Conservation (phyloP, 2,797 vertebrate genomes). For the Harpagifer antarcticus region DNA sequence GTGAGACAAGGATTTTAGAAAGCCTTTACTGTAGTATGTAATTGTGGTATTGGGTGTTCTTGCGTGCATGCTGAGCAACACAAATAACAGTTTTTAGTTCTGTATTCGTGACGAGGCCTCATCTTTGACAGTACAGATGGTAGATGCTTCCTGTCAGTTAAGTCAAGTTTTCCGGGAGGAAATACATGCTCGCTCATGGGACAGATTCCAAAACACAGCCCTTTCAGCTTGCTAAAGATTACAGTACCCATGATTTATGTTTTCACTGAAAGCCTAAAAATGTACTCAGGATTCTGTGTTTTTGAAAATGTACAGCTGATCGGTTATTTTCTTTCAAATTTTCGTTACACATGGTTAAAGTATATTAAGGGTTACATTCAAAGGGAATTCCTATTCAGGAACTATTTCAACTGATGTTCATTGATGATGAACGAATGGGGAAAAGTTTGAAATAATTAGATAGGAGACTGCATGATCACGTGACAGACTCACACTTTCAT, state of each 20-base stretch:
- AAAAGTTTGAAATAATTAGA: neutral
- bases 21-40: neutral
- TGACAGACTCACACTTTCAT: neutral
- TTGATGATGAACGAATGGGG: neutral
- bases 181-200: constrained; percentile 66
- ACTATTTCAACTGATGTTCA: neutral
- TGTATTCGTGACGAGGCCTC: constrained; percentile 23
- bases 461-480: neutral
- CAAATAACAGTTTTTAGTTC: constrained; percentile 14
- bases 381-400: neutral
- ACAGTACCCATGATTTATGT: constrained; percentile 45
- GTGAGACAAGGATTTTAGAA: neutral
- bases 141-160: constrained; percentile 73
- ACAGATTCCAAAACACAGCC: constrained; percentile 50
- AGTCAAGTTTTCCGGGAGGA: constrained; percentile 58
- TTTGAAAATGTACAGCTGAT: constrained; percentile 5
- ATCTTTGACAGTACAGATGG: constrained; percentile 71
- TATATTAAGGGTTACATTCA: neutral
- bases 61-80: constrained; percentile 4
- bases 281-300: neutral
- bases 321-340: neutral
- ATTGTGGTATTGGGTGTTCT: constrained; percentile 19
- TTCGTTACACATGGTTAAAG: neutral
- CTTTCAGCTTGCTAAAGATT: constrained; percentile 33
- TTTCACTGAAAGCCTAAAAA: constrained; percentile 30